These are phyloP conservation scores for Pyxicephalus adspersus DNA, from an alignment of 2,113 vertebrate species.

Conservation along the genomic window DNA sequence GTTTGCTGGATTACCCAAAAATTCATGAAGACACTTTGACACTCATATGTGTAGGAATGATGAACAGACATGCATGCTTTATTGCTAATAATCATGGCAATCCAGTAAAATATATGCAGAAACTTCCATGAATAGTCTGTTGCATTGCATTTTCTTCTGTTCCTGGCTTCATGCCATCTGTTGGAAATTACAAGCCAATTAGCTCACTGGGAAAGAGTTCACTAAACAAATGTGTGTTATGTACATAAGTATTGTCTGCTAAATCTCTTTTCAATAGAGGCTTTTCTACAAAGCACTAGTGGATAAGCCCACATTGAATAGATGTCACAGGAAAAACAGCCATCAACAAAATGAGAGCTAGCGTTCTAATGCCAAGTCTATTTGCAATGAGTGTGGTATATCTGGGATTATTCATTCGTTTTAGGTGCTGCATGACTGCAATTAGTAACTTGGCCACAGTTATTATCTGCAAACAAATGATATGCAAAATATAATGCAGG, in stretches of 20 bases:
- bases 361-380: slow-evolving; percentile 7
- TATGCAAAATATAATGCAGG: too few relatives aligned
- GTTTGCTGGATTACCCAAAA: too few relatives aligned
- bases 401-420: slow-evolving; percentile 30
- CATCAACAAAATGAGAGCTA: slow-evolving; percentile 46
- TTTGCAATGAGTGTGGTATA: not conserved
- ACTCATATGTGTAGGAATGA: too few relatives aligned
- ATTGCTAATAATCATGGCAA: too few relatives aligned
- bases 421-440: not conserved
- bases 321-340: slow-evolving; percentile 14
- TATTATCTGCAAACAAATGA: too few relatives aligned
- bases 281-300: slow-evolving; percentile 42
- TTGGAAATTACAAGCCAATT: slow-evolving; percentile 47
- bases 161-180: slow-evolving; percentile 23
- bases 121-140: not conserved
- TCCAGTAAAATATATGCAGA: not conserved
- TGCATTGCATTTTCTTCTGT: not conserved
- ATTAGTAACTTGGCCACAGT: not conserved
- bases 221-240: slow-evolving; percentile 40
- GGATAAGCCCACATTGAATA: slow-evolving; percentile 34
- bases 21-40: too few relatives aligned
- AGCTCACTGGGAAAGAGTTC: slow-evolving; percentile 39
- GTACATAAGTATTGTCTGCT: slow-evolving; percentile 45
- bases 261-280: slow-evolving; percentile 48
- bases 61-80: too few relatives aligned